These are phyloP conservation scores for Melipona quadrifasciata DNA, from an alignment of 1,140 invertebrate species.

Conservation along the genomic window DNA sequence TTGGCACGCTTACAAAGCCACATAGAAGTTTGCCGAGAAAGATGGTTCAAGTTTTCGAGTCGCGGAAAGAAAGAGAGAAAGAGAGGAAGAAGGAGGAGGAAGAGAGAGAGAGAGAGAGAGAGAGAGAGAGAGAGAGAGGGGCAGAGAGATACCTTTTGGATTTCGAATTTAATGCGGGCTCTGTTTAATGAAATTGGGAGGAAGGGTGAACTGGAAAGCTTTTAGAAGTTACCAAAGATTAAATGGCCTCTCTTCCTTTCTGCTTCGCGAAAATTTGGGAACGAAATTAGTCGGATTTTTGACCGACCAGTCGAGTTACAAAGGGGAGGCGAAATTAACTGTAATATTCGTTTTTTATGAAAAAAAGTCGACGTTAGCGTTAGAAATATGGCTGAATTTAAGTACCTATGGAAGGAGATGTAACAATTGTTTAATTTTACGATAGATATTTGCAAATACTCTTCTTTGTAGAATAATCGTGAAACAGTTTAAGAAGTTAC, in stretches of 20 bases:
- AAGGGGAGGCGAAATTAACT: not conserved
- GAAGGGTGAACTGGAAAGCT: slow-evolving; percentile 10
- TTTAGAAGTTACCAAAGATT: slow-evolving; percentile 38
- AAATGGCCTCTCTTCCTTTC: slow-evolving; percentile 15
- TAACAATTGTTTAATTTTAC: too few relatives aligned
- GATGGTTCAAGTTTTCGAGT: not conserved
- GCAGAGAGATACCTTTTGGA: slow-evolving; percentile 22
- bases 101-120: too few relatives aligned
- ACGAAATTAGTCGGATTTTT: not conserved
- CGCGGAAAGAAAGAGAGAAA: too few relatives aligned
- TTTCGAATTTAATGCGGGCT: slow-evolving; percentile 36
- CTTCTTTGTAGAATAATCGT: too few relatives aligned
- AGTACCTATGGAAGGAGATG: too few relatives aligned
- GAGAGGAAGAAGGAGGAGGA: too few relatives aligned
- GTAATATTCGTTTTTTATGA: not conserved
- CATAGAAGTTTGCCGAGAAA: slow-evolving; percentile 51
- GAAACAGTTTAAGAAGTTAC: too few relatives aligned
- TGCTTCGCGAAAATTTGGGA: not conserved
- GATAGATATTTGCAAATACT: too few relatives aligned
- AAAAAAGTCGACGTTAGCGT: not conserved
- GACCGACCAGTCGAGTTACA: too few relatives aligned
- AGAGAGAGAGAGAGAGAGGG: too few relatives aligned
- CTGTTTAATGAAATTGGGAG: slow-evolving; percentile 31
- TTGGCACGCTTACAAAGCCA: slow-evolving; percentile 61
- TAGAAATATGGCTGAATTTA: not conserved